A percentile compares a stretch with the other conserved stretches of the same genome.
These are phyloP conservation scores for Rachycentron canadum DNA, from an alignment of 2,797 vertebrate species.

Conservation along the genomic window DNA sequence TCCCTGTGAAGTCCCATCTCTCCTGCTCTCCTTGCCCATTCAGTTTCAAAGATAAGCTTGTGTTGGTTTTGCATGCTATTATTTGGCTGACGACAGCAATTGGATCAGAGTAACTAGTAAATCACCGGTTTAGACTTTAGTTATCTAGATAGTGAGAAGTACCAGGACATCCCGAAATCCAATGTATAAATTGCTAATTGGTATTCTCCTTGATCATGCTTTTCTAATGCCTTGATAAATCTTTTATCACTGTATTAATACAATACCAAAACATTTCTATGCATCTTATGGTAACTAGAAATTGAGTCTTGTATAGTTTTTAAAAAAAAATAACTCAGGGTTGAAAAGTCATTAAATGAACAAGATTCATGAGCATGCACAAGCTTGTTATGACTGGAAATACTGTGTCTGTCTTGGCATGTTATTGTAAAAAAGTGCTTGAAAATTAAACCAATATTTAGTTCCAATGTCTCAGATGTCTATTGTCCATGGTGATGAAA, in stretches of 20 bases:
- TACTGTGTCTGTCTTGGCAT: not conserved
- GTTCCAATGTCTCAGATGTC: not conserved
- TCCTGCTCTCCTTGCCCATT: conserved; percentile 6
- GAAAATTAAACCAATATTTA: not conserved
- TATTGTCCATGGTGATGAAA: not conserved
- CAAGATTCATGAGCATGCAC: not conserved
- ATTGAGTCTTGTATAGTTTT: not conserved
- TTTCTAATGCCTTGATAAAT: not conserved
- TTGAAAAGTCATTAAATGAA: conserved; percentile 3
- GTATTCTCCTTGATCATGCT: not conserved
- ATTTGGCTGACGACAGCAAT: conserved; percentile 32
- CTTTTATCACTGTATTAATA: not conserved
- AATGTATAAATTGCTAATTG: not conserved
- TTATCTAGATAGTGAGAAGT: conserved; percentile 1
- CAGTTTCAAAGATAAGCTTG: conserved; percentile 32
- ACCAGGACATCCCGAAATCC: not conserved
- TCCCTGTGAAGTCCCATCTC: conserved; percentile 28
- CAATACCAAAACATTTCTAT: not conserved
- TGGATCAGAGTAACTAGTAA: conserved; percentile 31
- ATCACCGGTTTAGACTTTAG: conserved; percentile 1
- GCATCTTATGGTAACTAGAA: not conserved
- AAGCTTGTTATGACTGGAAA: not conserved
- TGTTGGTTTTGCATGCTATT: conserved; percentile 40
- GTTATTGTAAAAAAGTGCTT: not conserved
- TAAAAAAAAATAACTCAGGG: not conserved